Evolutionary conservation across 2,113 vertebrate species (phyloP).

Genomic region (Myocastor coypus): DNA sequence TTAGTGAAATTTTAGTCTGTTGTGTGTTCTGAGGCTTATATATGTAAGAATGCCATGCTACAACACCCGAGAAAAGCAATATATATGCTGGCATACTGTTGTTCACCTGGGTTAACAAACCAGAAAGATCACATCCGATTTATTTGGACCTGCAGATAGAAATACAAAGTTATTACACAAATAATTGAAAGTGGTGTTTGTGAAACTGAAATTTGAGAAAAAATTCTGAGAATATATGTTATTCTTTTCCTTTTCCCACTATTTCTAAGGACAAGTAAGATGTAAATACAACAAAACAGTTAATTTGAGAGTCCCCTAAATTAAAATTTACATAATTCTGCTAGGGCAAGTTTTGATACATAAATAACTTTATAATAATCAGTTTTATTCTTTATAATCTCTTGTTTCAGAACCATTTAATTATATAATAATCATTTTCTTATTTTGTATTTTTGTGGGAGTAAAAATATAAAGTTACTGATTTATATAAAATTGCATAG

Average conservation of each 20-base stretch:
- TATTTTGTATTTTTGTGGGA: constrained; percentile 89
- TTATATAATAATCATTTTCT: constrained; percentile 86
- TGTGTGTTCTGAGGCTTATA: neutral
- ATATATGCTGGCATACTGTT: neutral
- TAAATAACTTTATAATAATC: neutral
- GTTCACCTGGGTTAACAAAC: neutral
- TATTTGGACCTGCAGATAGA: neutral
- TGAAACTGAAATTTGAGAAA: neutral
- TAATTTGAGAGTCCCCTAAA: neutral
- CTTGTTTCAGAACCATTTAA: constrained; percentile 49
- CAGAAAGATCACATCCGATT: neutral
- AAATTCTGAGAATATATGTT: neutral
- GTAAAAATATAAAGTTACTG: constrained; percentile 90
- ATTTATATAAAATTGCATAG: constrained; percentile 88
- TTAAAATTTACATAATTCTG: constrained; percentile 33
- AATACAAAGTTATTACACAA: constrained; percentile 8
- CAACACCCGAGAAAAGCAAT: neutral
- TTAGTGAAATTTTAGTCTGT: neutral
- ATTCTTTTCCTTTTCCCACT: neutral
- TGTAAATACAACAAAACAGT: neutral
- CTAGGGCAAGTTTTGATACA: neutral
- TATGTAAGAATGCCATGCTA: neutral
- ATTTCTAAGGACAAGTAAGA: neutral
- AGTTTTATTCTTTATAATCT: neutral
- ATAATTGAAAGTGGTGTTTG: neutral